These are phyloP conservation scores for Micropterix aruncella DNA, from an alignment of 2,888 invertebrate genomes.

Conservation along the genomic window DNA sequence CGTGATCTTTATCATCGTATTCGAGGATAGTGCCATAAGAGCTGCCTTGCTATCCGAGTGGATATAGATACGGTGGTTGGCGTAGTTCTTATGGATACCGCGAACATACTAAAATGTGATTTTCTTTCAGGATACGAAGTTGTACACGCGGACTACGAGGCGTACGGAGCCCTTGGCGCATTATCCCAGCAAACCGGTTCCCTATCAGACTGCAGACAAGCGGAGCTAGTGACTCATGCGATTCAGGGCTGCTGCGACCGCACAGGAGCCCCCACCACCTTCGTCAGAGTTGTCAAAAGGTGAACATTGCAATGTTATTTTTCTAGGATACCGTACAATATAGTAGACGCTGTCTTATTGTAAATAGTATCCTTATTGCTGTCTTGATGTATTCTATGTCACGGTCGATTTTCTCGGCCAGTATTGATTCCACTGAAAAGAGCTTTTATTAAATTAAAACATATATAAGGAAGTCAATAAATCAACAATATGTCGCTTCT, in stretches of 20 bases:
- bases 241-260: neutral
- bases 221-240: neutral
- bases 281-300: conserved; percentile 1
- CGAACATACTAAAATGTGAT: neutral
- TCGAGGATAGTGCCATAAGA: too few relatives aligned
- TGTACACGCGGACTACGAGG: neutral
- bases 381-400: too few relatives aligned
- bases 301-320: neutral
- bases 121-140: neutral
- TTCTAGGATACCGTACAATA: too few relatives aligned
- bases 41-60: too few relatives aligned
- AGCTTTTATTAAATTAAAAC: neutral
- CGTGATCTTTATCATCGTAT: too few relatives aligned
- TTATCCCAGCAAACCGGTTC: neutral
- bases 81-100: too few relatives aligned
- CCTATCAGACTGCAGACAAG: neutral
- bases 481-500: too few relatives aligned
- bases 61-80: too few relatives aligned
- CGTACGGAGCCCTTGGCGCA: neutral
- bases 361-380: too few relatives aligned
- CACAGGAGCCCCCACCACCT: neutral
- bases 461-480: too few relatives aligned
- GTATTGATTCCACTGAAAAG: neutral
- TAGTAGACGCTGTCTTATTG: too few relatives aligned
- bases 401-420: too few relatives aligned